A percentile compares a stretch with the other conserved stretches of the same genome.
Evolutionary conservation across 1,140 invertebrate species (phyloP).

Genomic region (Drosophila ananassae): DNA sequence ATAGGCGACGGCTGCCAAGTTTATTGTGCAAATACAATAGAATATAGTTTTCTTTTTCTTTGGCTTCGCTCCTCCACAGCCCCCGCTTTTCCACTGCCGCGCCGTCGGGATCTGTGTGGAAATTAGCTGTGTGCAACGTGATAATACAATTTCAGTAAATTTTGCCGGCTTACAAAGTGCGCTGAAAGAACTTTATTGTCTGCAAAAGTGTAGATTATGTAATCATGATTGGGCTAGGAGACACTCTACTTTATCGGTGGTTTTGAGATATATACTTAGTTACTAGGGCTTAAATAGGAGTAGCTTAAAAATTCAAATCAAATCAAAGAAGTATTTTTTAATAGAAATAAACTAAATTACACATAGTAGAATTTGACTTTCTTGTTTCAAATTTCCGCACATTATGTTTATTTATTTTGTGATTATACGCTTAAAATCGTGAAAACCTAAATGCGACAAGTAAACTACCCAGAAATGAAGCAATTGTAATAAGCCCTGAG

Average conservation of each 20-base stretch:
- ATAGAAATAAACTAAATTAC: no score
- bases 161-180: conserved; percentile 58
- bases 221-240: conserved; percentile 43
- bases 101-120: conserved; percentile 19
- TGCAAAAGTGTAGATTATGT: conserved; percentile 73
- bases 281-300: no score
- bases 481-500: no score
- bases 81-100: neutral
- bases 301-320: no score
- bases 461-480: no score
- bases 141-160: conserved; percentile 70
- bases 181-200: conserved; percentile 74
- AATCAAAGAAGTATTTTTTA: no score
- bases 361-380: no score
- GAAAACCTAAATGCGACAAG: no score
- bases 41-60: conserved; percentile 66
- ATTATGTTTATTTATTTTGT: no score
- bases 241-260: neutral
- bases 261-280: no score
- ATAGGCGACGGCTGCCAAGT: conserved; percentile 60
- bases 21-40: conserved; percentile 80
- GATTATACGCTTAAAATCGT: no score
- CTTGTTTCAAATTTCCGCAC: no score
- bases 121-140: conserved; percentile 77
- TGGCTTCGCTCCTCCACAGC: conserved; percentile 19